Percentiles rank a stretch among this genome's conserved stretches.
Conservation (phyloP, 2,888 invertebrate species). For the Apamea epomidion region DNA sequence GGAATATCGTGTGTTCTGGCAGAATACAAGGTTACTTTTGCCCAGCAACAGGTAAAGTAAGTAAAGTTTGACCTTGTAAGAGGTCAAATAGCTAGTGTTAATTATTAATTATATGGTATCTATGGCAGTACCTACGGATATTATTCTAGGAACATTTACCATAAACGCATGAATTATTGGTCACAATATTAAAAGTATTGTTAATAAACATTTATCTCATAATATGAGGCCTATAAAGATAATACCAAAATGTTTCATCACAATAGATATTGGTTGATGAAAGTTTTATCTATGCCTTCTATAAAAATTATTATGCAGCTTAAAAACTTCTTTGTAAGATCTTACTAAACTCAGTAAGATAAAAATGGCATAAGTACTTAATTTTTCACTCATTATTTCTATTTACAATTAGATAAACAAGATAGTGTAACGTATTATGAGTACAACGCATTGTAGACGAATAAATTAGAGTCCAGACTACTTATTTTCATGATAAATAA, state of each 20-base stretch:
- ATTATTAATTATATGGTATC: neutral
- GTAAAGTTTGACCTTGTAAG: constrained; percentile 12
- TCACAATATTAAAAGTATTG: neutral
- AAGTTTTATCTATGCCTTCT: constrained; percentile 14
- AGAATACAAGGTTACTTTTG: neutral
- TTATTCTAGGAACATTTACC: neutral
- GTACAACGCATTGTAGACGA: constrained; percentile 13
- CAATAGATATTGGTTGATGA: neutral
- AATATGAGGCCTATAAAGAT: neutral
- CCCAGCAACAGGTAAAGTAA: constrained; percentile 2
- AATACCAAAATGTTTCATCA: neutral
- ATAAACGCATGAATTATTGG: neutral
- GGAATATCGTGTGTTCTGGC: neutral
- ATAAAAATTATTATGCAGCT: constrained; percentile 1
- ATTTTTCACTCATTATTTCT: constrained; percentile 6
- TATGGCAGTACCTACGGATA: neutral
- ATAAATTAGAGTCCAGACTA: constrained; percentile 23
- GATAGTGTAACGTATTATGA: constrained; percentile 16
- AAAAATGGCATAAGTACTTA: neutral
- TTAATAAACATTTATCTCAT: neutral
- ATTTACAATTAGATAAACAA: constrained; percentile 32
- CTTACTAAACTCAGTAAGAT: neutral
- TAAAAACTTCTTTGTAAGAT: neutral
- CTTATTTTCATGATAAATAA: constrained; percentile 33
- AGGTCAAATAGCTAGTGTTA: neutral